phyloP scores from a whole-genome alignment of 2,888 invertebrate species.

The Cheilosia grossa region DNA sequence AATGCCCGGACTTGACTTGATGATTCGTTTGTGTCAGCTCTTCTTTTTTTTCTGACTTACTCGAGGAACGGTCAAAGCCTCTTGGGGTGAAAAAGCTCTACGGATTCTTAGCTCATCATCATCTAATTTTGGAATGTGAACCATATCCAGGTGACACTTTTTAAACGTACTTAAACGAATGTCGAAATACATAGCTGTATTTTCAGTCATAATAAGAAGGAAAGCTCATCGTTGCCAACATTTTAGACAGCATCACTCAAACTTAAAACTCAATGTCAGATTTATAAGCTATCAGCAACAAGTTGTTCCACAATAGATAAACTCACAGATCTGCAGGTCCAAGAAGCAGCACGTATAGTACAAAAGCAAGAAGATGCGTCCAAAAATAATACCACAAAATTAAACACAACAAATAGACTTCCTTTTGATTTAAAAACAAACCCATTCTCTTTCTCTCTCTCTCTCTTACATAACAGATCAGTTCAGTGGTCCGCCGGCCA shows the following conservation, averaged over 20 bases:
- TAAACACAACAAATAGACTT: neutral
- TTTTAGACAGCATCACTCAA: neutral
- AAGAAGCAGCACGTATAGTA: neutral
- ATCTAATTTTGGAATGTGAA: no score
- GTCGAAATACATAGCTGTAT: neutral
- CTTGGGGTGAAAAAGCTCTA: no score
- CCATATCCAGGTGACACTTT: no score
- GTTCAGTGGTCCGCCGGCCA: neutral
- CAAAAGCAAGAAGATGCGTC: neutral
- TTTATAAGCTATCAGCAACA: neutral
- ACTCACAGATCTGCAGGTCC: no score
- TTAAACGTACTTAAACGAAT: no score
- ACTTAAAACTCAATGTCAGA: no score
- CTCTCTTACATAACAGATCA: neutral
- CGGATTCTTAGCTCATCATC: no score
- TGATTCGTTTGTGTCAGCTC: no score
- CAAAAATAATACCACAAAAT: constrained; percentile 21
- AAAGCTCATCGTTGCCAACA: neutral
- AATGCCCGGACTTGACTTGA: no score
- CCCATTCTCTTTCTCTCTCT: neutral
- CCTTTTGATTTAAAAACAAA: neutral
- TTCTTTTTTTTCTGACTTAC: no score
- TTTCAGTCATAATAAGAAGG: neutral
- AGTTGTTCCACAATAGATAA: no score
- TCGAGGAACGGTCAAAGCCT: no score